phyloP scores from a whole-genome alignment of 2,113 vertebrate species.

The Mugil cephalus region DNA sequence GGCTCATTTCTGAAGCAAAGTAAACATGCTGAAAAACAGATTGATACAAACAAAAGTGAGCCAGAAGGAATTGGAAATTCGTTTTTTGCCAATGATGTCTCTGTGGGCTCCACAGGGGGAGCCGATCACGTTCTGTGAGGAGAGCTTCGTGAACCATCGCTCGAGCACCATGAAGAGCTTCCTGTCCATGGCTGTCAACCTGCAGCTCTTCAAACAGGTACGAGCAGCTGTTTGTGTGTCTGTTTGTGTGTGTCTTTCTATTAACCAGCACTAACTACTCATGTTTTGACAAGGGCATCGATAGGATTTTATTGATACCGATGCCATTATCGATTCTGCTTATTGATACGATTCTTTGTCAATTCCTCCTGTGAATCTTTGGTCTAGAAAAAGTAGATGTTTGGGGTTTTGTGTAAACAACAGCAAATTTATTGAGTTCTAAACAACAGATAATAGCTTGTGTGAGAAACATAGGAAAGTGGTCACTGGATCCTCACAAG shows the following conservation, averaged over 20 bases:
- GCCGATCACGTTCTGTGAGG: constrained; percentile 94
- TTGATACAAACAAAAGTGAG: constrained; percentile 20
- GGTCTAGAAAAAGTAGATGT: too few species aligned
- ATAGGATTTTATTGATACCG: too few species aligned
- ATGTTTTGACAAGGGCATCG: too few species aligned
- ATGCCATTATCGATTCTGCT: too few species aligned
- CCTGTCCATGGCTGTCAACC: constrained; percentile 94
- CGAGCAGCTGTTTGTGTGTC: constrained; percentile 17
- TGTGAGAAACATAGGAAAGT: too few species aligned
- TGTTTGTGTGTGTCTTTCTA: constrained; percentile 12
- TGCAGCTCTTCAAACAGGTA: constrained; percentile 99
- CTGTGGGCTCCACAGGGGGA: constrained; percentile 87
- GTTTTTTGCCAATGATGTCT: constrained; percentile 32
- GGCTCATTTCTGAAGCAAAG: constrained; percentile 21
- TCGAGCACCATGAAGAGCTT: constrained; percentile 93
- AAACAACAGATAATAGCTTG: too few species aligned
- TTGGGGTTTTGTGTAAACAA: too few species aligned
- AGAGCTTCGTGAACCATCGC: constrained; percentile 93
- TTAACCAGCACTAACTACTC: not conserved
- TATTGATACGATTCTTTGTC: too few species aligned
- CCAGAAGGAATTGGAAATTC: constrained; percentile 8
- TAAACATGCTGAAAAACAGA: constrained; percentile 34
- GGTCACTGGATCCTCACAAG: too few species aligned
- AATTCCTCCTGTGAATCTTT: too few species aligned
- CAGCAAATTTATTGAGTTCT: too few species aligned